phyloP scores from a whole-genome alignment of 1,140 invertebrate genomes.

The Eriocheir sinensis region DNA sequence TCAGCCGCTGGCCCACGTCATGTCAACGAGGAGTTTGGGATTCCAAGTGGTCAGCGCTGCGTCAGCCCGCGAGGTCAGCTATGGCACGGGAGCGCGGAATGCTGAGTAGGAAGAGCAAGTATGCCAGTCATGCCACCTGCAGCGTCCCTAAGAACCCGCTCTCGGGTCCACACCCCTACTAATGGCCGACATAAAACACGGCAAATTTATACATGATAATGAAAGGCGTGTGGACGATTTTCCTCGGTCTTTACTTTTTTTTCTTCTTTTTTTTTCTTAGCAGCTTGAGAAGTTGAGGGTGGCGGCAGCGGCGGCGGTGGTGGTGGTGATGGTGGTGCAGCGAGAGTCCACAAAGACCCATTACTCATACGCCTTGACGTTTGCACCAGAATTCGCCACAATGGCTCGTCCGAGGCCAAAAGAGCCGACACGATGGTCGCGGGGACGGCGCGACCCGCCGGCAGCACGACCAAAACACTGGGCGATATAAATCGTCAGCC shows the following conservation, averaged over 20 bases:
- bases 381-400: constrained; percentile 48
- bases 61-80: constrained; percentile 42
- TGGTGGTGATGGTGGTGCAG: no score
- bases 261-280: constrained; percentile 44
- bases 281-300: neutral
- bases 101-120: constrained; percentile 33
- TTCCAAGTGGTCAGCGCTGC: neutral
- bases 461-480: constrained; percentile 12
- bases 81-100: constrained; percentile 15
- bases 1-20: neutral
- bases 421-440: constrained; percentile 5
- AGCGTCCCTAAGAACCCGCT: neutral
- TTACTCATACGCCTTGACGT: constrained; percentile 38
- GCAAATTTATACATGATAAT: constrained; percentile 39
- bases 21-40: neutral
- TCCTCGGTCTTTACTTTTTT: neutral
- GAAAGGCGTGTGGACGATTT: neutral
- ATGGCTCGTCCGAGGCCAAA: constrained; percentile 27
- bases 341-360: constrained; percentile 53
- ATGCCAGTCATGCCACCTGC: constrained; percentile 51
- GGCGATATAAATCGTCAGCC: neutral
- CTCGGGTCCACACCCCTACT: neutral
- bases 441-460: neutral
- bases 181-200: constrained; percentile 30
- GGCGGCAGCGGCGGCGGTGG: neutral